Conservation (phyloP, 2,888 invertebrate species). For the Nipponacmea schrenckii region DNA sequence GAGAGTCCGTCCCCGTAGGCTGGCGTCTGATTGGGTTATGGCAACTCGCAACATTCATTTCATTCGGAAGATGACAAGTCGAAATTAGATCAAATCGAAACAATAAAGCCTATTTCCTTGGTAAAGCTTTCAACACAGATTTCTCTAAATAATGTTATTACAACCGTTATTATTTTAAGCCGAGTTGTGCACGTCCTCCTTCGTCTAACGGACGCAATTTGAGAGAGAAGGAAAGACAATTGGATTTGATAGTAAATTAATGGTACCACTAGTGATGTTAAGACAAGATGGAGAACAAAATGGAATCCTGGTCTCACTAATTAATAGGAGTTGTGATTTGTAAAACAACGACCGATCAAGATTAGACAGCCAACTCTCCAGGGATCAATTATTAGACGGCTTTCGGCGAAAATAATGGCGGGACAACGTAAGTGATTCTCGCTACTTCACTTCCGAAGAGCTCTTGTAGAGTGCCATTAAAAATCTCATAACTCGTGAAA, state of each 20-base stretch:
- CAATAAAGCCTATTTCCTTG: conserved; percentile 30
- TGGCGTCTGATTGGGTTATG: conserved; percentile 27
- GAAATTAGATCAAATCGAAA: conserved; percentile 32
- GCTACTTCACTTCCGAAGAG: conserved; percentile 11
- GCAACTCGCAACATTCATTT: conserved; percentile 20
- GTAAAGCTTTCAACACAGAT: conserved; percentile 25
- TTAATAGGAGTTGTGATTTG: conserved; percentile 31
- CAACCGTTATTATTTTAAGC: conserved; percentile 29
- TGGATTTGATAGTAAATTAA: conserved; percentile 31
- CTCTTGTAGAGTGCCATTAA: conserved; percentile 5
- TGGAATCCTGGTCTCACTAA: conserved; percentile 28
- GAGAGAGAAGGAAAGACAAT: conserved; percentile 32
- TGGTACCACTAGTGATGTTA: conserved; percentile 29
- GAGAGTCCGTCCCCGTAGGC: conserved; percentile 32
- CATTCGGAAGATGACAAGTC: conserved; percentile 31
- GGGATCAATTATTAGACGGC: conserved; percentile 23
- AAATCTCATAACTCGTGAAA: conserved; percentile 8
- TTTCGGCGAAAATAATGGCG: conserved; percentile 20
- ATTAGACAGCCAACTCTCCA: conserved; percentile 14
- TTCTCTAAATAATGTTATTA: conserved; percentile 34
- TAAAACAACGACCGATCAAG: conserved; percentile 19
- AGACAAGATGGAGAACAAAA: conserved; percentile 22
- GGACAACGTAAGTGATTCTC: conserved; percentile 14
- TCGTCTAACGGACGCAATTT: conserved; percentile 24
- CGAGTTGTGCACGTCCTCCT: conserved; percentile 9